These are phyloP conservation scores for Ammodytes dubius DNA, from an alignment of 2,113 vertebrate genomes.

Conservation along the genomic window DNA sequence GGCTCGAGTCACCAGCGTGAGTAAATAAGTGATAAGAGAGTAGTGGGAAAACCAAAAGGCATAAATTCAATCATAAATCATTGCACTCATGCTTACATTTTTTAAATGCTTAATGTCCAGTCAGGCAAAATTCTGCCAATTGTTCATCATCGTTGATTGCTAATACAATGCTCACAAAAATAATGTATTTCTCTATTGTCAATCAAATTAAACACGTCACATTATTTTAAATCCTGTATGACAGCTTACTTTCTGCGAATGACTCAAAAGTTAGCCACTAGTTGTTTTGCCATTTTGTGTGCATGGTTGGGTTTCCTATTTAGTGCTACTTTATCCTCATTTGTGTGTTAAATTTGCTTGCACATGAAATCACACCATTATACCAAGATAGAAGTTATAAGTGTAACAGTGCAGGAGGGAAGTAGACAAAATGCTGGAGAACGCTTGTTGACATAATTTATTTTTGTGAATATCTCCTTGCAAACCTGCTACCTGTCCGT, in stretches of 20 bases:
- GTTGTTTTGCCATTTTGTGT: background rate
- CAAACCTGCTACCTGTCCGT: too few species aligned
- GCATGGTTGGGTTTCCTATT: background rate
- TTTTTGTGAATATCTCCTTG: too few species aligned
- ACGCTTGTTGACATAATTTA: too few species aligned
- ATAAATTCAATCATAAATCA: background rate
- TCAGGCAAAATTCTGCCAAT: background rate
- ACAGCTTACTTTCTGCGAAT: background rate
- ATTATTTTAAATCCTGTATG: background rate
- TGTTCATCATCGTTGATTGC: background rate
- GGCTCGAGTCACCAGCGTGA: background rate
- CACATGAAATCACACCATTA: background rate
- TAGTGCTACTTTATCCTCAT: background rate
- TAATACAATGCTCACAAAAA: too few species aligned
- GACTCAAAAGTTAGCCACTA: background rate
- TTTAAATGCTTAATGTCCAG: background rate
- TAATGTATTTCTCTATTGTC: too few species aligned
- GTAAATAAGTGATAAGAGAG: conserved; percentile 3
- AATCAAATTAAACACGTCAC: background rate
- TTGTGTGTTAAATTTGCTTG: background rate
- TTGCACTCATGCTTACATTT: background rate
- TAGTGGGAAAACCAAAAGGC: conserved; percentile 6
- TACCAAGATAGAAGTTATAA: background rate
- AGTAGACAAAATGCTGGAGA: background rate
- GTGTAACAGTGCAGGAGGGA: background rate